Percentiles rank a stretch among this genome's conserved stretches.
Conservation (phyloP, 2,113 vertebrate genomes). For the Sprattus sprattus region DNA sequence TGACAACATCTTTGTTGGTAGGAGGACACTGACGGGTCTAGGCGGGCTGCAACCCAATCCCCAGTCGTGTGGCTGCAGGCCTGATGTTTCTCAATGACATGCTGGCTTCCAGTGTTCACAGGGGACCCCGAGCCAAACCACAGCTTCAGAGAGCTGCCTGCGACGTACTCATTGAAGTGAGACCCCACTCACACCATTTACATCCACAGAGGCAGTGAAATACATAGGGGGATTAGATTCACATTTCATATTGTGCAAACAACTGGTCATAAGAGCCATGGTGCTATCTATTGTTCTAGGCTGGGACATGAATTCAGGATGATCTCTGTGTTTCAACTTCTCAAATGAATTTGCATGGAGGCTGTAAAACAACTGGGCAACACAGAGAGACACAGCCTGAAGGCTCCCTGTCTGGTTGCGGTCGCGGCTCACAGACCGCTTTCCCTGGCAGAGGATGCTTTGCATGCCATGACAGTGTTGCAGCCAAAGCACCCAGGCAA, state of each 20-base stretch:
- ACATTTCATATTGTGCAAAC: too few species aligned
- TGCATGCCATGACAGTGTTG: slow-evolving; percentile 1
- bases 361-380: background rate
- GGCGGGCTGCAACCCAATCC: slow-evolving; percentile 8
- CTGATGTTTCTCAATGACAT: slow-evolving; percentile 60
- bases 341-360: background rate
- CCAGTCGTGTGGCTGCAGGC: slow-evolving; percentile 27
- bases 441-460: slow-evolving; percentile 17
- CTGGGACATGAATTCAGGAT: background rate
- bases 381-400: background rate
- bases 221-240: background rate
- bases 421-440: slow-evolving; percentile 18
- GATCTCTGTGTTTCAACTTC: background rate
- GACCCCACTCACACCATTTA: background rate
- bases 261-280: too few species aligned
- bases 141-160: slow-evolving; percentile 35
- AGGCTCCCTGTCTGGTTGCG: slow-evolving; percentile 13
- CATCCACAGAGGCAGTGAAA: background rate
- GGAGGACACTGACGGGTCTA: slow-evolving; percentile 29
- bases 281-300: too few species aligned
- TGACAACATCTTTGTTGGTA: slow-evolving; percentile 40
- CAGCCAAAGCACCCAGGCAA: background rate
- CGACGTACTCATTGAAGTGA: background rate
- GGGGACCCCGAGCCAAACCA: slow-evolving; percentile 54
- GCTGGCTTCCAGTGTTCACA: slow-evolving; percentile 53